Evolutionary conservation across 2,113 vertebrate species (phyloP).

Genomic region (Microcebus griseorufus): DNA sequence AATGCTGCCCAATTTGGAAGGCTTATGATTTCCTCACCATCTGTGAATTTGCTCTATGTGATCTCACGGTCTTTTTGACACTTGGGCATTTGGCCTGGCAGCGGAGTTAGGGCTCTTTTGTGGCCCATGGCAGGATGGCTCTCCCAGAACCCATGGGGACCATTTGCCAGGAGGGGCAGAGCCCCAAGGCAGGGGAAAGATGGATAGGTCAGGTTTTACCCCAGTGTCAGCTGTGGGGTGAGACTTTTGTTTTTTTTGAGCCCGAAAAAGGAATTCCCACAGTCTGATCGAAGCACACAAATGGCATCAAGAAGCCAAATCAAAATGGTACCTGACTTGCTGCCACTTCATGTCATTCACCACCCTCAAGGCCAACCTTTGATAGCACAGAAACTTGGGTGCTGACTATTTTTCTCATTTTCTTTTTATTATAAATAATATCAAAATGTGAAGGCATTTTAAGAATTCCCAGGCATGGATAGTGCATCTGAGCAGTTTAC

Average conservation of each 20-base stretch:
- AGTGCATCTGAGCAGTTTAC: neutral
- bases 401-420: constrained; percentile 11
- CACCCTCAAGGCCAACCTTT: neutral
- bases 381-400: neutral
- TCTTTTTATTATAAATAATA: neutral
- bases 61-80: neutral
- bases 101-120: neutral
- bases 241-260: constrained; percentile 7
- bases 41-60: neutral
- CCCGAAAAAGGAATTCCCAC: neutral
- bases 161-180: neutral
- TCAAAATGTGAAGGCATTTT: neutral
- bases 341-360: neutral
- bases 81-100: neutral
- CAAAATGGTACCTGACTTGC: neutral
- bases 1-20: neutral
- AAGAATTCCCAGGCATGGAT: neutral
- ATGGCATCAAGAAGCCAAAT: neutral
- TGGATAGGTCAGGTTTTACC: neutral
- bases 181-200: neutral
- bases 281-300: neutral
- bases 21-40: neutral
- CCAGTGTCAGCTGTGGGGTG: neutral
- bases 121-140: neutral
- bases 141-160: neutral